Conservation (phyloP, 2,797 vertebrate genomes). For the Xiphophorus birchmanni region DNA sequence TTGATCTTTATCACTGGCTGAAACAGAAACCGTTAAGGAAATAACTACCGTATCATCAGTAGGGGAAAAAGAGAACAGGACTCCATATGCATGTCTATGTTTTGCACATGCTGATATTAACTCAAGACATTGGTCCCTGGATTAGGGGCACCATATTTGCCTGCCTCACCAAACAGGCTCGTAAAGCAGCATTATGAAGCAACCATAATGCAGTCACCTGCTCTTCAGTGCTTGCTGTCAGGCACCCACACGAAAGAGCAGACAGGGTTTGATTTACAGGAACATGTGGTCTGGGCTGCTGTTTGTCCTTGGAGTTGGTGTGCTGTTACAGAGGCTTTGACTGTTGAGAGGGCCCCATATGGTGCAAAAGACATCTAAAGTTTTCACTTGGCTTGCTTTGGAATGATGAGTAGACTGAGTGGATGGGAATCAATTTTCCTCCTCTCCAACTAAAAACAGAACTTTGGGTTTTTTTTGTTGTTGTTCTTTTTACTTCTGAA, state of each 20-base stretch:
- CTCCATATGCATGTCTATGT: not conserved
- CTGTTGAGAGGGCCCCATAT: conserved; percentile 67
- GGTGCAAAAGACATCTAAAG: conserved; percentile 61
- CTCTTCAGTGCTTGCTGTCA: conserved; percentile 53
- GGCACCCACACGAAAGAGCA: conserved; percentile 44
- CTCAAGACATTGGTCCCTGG: not conserved
- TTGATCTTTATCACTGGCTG: not conserved
- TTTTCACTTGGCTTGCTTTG: conserved; percentile 53
- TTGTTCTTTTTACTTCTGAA: not conserved
- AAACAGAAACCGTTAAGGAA: not conserved
- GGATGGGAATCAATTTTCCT: conserved; percentile 1
- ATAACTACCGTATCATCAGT: not conserved
- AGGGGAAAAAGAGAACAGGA: not conserved
- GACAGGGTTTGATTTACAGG: conserved; percentile 73
- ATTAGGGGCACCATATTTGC: conserved; percentile 1
- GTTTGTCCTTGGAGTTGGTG: conserved; percentile 72
- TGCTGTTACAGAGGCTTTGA: conserved; percentile 63
- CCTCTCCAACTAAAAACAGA: not conserved
- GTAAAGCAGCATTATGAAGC: conserved; percentile 39
- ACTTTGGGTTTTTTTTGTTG: too few relatives aligned
- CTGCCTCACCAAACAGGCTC: conserved; percentile 12
- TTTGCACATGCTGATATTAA: not conserved
- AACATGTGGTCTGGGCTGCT: conserved; percentile 72
- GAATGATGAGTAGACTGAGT: conserved; percentile 24
- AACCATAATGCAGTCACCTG: conserved; percentile 62